Percentiles rank a stretch among this genome's conserved stretches.
These are phyloP conservation scores for Iphiclides podalirius DNA, from an alignment of 2,888 invertebrate species.

Conservation along the genomic window DNA sequence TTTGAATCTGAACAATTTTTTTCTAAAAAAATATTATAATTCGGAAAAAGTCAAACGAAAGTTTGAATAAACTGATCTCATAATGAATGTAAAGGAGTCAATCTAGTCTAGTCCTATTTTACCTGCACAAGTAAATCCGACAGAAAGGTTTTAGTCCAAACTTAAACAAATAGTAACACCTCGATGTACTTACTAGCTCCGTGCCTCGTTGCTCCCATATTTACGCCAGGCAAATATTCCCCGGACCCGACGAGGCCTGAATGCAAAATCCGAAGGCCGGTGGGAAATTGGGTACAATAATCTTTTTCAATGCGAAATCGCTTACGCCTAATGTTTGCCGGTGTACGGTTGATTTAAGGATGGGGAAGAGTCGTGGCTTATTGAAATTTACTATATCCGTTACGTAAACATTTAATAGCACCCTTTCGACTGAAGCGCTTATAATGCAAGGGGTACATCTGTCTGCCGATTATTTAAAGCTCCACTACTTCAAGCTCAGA, in stretches of 20 bases:
- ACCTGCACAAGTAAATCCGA: no score
- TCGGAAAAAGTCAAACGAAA: no score
- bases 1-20: no score
- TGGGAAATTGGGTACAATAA: slow-evolving; percentile 13
- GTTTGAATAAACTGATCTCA: no score
- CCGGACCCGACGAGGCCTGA: slow-evolving; percentile 19
- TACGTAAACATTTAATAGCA: not conserved
- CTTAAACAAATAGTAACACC: slow-evolving; percentile 3
- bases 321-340: slow-evolving; percentile 5
- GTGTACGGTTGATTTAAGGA: not conserved
- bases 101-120: no score
- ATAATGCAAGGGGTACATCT: no score
- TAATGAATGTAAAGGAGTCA: no score
- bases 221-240: slow-evolving; percentile 18
- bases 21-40: no score
- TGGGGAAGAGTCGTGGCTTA: not conserved
- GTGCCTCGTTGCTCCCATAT: not conserved
- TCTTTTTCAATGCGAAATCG: slow-evolving; percentile 14
- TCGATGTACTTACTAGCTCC: not conserved
- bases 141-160: not conserved
- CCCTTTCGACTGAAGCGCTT: no score
- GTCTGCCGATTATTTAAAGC: no score
- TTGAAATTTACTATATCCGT: not conserved
- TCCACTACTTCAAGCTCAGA: no score
- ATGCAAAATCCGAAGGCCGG: slow-evolving; percentile 17